These are phyloP conservation scores for Melanotaenia duboulayi DNA, from an alignment of 2,113 vertebrate genomes.

Conservation along the genomic window DNA sequence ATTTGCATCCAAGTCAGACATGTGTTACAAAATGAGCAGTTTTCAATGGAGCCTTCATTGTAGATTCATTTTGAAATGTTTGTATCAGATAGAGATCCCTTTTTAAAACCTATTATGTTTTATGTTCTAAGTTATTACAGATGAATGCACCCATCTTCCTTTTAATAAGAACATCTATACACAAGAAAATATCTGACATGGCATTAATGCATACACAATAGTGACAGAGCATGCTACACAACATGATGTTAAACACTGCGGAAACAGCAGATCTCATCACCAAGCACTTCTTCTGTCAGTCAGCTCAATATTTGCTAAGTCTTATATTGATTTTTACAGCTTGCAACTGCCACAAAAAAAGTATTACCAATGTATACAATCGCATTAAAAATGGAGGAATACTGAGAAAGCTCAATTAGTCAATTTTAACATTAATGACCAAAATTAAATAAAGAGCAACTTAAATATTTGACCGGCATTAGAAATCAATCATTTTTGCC, in stretches of 20 bases:
- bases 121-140: conserved; percentile 2
- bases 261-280: conserved; percentile 37
- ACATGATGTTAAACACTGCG: conserved; percentile 27
- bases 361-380: background rate
- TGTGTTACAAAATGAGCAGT: conserved; percentile 30
- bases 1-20: conserved; percentile 57
- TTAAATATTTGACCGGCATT: background rate
- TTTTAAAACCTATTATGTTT: background rate
- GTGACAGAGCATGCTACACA: conserved; percentile 7
- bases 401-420: background rate
- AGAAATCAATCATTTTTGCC: background rate
- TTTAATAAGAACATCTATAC: background rate
- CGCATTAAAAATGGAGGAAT: background rate
- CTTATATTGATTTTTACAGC: conserved; percentile 17
- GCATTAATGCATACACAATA: conserved; percentile 38
- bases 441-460: background rate
- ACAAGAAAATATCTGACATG: conserved; percentile 43
- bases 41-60: conserved; percentile 45
- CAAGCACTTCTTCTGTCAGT: conserved; percentile 2
- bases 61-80: conserved; percentile 25
- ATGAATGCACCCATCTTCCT: conserved; percentile 4
- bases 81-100: conserved; percentile 3
- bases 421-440: background rate
- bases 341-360: background rate
- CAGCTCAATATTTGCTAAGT: conserved; percentile 11